Percentiles rank a stretch among this genome's conserved stretches.
phyloP scores from a whole-genome alignment of 2,888 invertebrate species.

The Temnothorax rugatulus region DNA sequence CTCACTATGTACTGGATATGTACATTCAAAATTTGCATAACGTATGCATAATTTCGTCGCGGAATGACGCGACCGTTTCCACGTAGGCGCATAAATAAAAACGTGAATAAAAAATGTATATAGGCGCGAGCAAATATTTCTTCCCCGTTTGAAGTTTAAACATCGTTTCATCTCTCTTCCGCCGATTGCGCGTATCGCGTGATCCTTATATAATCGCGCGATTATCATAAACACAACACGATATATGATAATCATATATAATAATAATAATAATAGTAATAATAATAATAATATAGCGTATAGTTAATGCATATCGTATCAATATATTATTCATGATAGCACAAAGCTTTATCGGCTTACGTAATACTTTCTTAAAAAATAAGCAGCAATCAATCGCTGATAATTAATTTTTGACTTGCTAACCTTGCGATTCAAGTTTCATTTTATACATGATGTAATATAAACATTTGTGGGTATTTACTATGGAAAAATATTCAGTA shows the following conservation, averaged over 20 bases:
- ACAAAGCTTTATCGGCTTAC: background rate
- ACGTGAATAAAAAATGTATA: background rate
- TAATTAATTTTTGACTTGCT: background rate
- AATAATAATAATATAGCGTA: background rate
- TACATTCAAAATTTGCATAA: constrained; percentile 3
- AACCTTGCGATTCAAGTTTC: background rate
- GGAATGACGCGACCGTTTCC: background rate
- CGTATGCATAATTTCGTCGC: constrained; percentile 7
- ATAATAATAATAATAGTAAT: background rate
- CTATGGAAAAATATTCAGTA: background rate
- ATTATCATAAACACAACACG: background rate
- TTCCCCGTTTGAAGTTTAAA: background rate
- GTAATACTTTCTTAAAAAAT: background rate
- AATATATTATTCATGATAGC: background rate
- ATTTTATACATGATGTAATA: background rate
- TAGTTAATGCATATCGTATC: background rate
- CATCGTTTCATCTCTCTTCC: background rate
- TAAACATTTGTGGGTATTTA: background rate
- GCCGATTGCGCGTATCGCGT: background rate
- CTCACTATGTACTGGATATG: too few species aligned
- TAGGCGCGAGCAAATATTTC: background rate
- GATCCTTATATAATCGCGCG: background rate
- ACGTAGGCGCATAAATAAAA: background rate
- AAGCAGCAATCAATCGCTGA: background rate
- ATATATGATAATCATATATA: background rate